Conservation (phyloP, 92 coral and sea anemone species). For the Porites evermanni region DNA sequence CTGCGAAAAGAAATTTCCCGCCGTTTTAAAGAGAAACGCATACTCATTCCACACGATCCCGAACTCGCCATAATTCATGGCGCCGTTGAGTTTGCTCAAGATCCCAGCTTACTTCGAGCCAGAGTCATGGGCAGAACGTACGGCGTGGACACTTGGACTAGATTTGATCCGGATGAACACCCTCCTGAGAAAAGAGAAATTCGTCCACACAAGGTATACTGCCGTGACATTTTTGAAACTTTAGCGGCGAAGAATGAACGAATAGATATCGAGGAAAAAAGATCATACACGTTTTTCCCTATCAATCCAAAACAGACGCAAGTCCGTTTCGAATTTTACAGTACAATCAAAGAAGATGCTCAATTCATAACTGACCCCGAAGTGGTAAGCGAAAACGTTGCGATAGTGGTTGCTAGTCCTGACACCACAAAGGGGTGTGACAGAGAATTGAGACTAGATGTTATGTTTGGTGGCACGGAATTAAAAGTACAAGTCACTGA, state of each 20-base stretch:
- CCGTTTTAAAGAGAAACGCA: conserved; percentile 17
- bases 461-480: conserved; percentile 54
- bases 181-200: neutral
- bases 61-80: conserved; percentile 59
- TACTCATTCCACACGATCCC: conserved; percentile 44
- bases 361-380: conserved; percentile 22
- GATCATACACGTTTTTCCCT: neutral
- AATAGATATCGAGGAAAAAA: conserved; percentile 14
- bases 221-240: neutral
- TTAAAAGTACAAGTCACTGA: conserved; percentile 28
- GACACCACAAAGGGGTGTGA: conserved; percentile 47
- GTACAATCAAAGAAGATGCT: conserved; percentile 10
- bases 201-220: neutral
- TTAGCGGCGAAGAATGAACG: conserved; percentile 34
- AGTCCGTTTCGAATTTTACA: neutral
- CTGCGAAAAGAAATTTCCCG: conserved; percentile 30
- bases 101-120: conserved; percentile 37
- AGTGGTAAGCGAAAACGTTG: conserved; percentile 29
- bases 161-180: conserved; percentile 11
- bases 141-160: neutral
- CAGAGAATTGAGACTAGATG: conserved; percentile 15
- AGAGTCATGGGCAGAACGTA: conserved; percentile 50
- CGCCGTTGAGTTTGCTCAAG: conserved; percentile 44
- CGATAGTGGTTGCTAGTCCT: conserved; percentile 4
- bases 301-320: neutral